Evolutionary conservation across 2,113 vertebrate genomes (phyloP).

Genomic region (Solea senegalensis): DNA sequence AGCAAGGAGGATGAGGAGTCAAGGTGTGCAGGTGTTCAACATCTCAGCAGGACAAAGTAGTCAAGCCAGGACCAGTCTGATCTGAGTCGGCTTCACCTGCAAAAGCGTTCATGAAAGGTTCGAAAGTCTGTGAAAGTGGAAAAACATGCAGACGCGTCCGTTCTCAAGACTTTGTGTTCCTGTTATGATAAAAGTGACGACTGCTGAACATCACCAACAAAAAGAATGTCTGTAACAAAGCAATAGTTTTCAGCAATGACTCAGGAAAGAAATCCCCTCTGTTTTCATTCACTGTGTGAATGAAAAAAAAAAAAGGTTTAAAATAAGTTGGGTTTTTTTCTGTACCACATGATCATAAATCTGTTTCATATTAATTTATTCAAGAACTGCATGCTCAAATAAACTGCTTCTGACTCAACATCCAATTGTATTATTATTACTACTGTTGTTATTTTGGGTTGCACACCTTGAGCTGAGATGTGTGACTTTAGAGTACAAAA

Average conservation of each 20-base stretch:
- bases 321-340: not conserved
- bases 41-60: slow-evolving; percentile 82
- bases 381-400: not conserved
- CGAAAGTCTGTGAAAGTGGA: not conserved
- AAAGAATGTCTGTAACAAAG: not conserved
- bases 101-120: not conserved
- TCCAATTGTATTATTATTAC: too few relatives aligned
- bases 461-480: too few relatives aligned
- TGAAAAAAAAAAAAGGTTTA: too few relatives aligned
- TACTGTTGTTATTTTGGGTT: too few relatives aligned
- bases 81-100: slow-evolving; percentile 71
- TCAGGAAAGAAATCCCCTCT: not conserved
- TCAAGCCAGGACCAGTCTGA: slow-evolving; percentile 82
- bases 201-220: not conserved
- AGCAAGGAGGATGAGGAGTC: slow-evolving; percentile 29
- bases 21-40: slow-evolving; percentile 81
- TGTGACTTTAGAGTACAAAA: too few relatives aligned
- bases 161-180: not conserved
- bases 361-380: not conserved
- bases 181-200: not conserved
- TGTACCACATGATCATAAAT: not conserved
- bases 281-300: not conserved
- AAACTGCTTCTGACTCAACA: not conserved
- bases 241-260: not conserved
- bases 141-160: not conserved